These are phyloP conservation scores for Beris chalybata DNA, from an alignment of 2,888 invertebrate genomes.

Conservation along the genomic window DNA sequence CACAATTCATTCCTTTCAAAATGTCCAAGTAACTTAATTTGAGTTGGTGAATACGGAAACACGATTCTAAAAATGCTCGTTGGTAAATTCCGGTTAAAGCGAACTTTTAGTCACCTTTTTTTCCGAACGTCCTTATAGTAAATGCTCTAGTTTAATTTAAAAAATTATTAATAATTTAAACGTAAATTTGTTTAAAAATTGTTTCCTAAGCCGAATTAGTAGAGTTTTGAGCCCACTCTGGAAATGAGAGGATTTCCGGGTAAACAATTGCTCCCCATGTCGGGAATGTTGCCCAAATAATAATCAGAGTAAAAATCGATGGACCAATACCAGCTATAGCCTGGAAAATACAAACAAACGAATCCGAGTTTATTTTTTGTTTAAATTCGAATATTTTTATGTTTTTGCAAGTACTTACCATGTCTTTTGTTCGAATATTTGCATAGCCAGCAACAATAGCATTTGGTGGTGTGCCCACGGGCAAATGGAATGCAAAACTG, in stretches of 20 bases:
- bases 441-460: conserved; percentile 88
- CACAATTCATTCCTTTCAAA: no score
- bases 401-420: conserved; percentile 59
- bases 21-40: no score
- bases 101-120: no score
- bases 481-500: conserved; percentile 91
- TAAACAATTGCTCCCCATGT: conserved; percentile 75
- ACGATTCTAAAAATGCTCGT: no score
- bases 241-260: conserved; percentile 62
- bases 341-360: conserved; percentile 52
- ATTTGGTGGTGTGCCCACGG: conserved; percentile 93
- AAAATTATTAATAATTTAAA: no score
- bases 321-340: conserved; percentile 77
- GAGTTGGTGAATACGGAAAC: no score
- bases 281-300: conserved; percentile 73
- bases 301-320: conserved; percentile 71
- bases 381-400: background rate
- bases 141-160: no score
- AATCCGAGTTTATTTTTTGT: background rate
- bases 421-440: conserved; percentile 76
- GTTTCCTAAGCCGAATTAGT: no score
- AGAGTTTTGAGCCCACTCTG: conserved; percentile 60
- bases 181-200: no score
- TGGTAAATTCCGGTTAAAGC: no score
- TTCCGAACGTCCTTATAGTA: no score